Evolutionary conservation across 2,797 vertebrate species (phyloP).

Genomic region (Rallus crepitans): DNA sequence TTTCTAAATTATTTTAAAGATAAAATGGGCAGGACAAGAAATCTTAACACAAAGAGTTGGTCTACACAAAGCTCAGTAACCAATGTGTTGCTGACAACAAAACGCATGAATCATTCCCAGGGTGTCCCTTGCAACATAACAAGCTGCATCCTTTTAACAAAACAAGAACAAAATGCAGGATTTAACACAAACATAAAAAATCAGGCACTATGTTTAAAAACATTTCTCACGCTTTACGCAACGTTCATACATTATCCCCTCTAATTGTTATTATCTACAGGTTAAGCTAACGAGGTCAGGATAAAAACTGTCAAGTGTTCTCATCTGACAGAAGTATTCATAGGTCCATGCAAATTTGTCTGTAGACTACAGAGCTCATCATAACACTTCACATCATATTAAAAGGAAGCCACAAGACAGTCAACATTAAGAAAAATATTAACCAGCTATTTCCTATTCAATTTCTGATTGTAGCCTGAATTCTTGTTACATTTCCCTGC

Average conservation of each 20-base stretch:
- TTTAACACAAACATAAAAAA: accelerated
- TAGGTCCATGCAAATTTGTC: neutral
- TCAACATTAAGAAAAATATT: neutral
- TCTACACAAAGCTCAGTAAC: neutral
- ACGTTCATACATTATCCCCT: neutral
- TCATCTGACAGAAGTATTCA: constrained; percentile 18
- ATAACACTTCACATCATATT: constrained; percentile 29
- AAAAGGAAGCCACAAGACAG: constrained; percentile 1
- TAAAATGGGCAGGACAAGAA: neutral
- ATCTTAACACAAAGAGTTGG: neutral
- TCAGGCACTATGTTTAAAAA: neutral
- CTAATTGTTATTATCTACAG: neutral
- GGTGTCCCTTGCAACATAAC: neutral
- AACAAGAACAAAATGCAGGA: neutral
- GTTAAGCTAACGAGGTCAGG: constrained; percentile 34
- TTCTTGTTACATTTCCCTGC: neutral
- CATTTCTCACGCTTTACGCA: neutral
- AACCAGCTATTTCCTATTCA: constrained; percentile 14
- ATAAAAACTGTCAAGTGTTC: constrained; percentile 36
- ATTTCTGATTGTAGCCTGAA: neutral
- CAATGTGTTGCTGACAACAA: neutral
- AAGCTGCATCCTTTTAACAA: neutral
- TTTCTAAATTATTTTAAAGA: neutral
- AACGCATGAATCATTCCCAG: neutral
- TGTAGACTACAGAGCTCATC: neutral